Evolutionary conservation across 2,888 invertebrate genomes (phyloP).

Genomic region (Lathronympha strigana): DNA sequence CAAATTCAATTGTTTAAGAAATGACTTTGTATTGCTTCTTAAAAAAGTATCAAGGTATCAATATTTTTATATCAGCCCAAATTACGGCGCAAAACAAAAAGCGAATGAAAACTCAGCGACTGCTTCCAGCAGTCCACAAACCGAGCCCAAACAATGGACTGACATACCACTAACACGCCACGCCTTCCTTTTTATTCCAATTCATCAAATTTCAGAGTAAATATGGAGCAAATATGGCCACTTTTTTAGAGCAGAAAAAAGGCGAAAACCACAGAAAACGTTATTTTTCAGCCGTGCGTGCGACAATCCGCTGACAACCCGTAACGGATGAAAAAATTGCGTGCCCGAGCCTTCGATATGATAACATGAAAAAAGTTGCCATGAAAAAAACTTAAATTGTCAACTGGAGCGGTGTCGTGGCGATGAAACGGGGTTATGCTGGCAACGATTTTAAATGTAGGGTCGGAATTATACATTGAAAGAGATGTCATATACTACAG

Average conservation of each 20-base stretch:
- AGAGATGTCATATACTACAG: background rate
- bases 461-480: background rate
- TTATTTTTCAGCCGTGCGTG: conserved; percentile 34
- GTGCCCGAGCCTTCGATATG: conserved; percentile 38
- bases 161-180: too few relatives aligned
- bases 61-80: too few relatives aligned
- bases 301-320: conserved; percentile 30
- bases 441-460: conserved; percentile 10
- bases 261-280: conserved; percentile 16
- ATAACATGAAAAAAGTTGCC: conserved; percentile 41
- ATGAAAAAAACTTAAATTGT: conserved; percentile 40
- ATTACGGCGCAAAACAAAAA: too few relatives aligned
- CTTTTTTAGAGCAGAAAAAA: background rate
- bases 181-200: too few relatives aligned
- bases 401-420: conserved; percentile 31
- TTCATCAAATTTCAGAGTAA: background rate
- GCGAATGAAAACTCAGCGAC: too few relatives aligned
- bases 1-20: too few relatives aligned
- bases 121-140: too few relatives aligned
- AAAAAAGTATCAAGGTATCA: too few relatives aligned
- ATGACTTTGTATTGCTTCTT: too few relatives aligned
- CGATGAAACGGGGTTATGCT: conserved; percentile 23
- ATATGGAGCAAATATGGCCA: background rate
- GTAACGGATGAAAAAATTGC: conserved; percentile 41
- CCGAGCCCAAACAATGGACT: too few relatives aligned